phyloP scores from a whole-genome alignment of 2,113 vertebrate species.

The Rhineura floridana region DNA sequence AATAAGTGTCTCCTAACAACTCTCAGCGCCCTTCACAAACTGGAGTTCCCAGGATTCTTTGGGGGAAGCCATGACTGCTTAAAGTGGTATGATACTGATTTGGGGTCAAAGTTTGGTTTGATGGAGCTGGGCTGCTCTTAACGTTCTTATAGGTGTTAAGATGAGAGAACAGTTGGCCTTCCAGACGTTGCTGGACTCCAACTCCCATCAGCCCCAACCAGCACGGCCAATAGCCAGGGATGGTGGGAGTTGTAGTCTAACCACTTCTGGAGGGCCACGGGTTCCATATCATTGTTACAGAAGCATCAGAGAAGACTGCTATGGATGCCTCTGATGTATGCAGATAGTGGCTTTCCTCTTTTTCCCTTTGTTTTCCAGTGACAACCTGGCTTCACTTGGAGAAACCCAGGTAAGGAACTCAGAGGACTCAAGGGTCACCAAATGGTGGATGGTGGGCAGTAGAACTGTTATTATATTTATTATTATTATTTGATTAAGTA shows the following conservation, averaged over 20 bases:
- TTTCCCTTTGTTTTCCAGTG: constrained; percentile 49
- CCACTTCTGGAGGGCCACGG: not conserved
- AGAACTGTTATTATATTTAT: no score
- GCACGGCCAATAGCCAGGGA: not conserved
- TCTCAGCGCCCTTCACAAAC: no score
- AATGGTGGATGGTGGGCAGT: not conserved
- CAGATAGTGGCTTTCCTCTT: constrained; percentile 48
- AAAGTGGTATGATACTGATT: no score
- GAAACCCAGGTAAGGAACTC: constrained; percentile 56
- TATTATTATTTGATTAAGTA: no score
- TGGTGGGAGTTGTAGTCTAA: not conserved
- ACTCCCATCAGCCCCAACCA: not conserved
- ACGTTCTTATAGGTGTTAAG: not conserved
- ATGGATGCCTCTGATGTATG: not conserved
- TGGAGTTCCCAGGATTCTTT: no score
- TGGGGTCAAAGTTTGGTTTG: not conserved
- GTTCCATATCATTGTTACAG: not conserved
- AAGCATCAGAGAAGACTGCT: not conserved
- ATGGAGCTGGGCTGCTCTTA: not conserved
- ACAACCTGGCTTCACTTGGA: not conserved
- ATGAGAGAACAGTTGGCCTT: no score
- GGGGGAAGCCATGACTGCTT: no score
- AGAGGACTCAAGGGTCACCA: not conserved
- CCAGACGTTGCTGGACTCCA: no score
- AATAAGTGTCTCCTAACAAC: no score